These are phyloP conservation scores for Eretmocerus hayati DNA, from an alignment of 2,888 invertebrate genomes.

Conservation along the genomic window DNA sequence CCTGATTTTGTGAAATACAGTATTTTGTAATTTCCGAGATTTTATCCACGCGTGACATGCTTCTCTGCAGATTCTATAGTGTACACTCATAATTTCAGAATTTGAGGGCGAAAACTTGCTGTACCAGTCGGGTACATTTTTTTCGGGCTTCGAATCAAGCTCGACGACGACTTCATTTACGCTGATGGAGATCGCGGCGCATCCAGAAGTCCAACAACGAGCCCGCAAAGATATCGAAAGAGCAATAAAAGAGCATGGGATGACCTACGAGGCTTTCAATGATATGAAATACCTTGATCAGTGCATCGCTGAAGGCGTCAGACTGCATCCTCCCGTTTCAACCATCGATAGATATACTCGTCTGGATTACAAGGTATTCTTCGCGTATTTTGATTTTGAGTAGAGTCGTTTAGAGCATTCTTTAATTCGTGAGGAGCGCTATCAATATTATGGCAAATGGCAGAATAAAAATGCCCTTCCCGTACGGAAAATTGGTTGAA, in stretches of 20 bases:
- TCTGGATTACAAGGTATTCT: slow-evolving; percentile 31
- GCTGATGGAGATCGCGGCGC: slow-evolving; percentile 35
- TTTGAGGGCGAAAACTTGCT: slow-evolving; percentile 39
- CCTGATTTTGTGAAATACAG: too few relatives aligned
- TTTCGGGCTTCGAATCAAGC: slow-evolving; percentile 42
- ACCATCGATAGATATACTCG: slow-evolving; percentile 37
- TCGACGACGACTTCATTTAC: slow-evolving; percentile 36
- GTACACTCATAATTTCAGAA: too few relatives aligned
- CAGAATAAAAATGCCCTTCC: too few relatives aligned
- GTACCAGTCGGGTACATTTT: slow-evolving; percentile 40
- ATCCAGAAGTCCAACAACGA: slow-evolving; percentile 29
- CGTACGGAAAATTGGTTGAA: too few relatives aligned
- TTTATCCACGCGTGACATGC: too few relatives aligned
- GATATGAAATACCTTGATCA: slow-evolving; percentile 40
- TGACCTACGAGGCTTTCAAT: slow-evolving; percentile 37
- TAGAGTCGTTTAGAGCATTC: too few relatives aligned
- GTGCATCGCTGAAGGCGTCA: slow-evolving; percentile 34
- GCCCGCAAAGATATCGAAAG: slow-evolving; percentile 32
- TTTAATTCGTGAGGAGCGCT: too few relatives aligned
- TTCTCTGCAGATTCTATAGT: too few relatives aligned
- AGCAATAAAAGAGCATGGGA: slow-evolving; percentile 32
- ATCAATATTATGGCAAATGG: too few relatives aligned
- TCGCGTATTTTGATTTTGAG: too few relatives aligned
- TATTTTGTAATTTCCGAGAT: too few relatives aligned
- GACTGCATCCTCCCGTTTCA: slow-evolving; percentile 39